Conservation (phyloP, 1,140 invertebrate species). For the Anastrepha obliqua region DNA sequence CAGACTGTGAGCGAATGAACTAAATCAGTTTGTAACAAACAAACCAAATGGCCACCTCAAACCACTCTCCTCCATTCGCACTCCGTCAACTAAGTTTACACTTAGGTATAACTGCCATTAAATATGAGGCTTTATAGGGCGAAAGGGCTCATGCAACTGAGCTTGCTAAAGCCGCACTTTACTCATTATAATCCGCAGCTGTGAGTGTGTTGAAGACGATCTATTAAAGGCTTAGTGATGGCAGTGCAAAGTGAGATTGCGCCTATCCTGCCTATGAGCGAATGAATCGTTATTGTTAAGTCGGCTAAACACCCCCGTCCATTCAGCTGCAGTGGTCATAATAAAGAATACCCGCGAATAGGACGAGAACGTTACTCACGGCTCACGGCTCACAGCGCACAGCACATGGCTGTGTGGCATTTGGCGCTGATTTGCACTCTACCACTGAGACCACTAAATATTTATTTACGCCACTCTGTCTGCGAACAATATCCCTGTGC, state of each 20-base stretch:
- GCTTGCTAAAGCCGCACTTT: background rate
- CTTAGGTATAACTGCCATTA: background rate
- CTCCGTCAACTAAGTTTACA: background rate
- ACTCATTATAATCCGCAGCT: constrained; percentile 26
- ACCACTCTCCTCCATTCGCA: background rate
- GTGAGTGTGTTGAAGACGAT: constrained; percentile 1
- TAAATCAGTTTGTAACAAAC: background rate
- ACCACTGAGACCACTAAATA: too few species aligned
- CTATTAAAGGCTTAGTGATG: background rate
- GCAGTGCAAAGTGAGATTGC: background rate
- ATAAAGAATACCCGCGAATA: background rate
- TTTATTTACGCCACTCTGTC: background rate
- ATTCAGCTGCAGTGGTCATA: background rate
- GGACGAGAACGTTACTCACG: background rate
- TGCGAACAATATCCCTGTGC: background rate
- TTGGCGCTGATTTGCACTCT: background rate
- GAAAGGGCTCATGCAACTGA: constrained; percentile 1
- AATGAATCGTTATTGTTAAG: background rate
- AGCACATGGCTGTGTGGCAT: background rate
- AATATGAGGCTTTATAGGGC: background rate
- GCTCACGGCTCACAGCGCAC: background rate
- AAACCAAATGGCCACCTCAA: background rate
- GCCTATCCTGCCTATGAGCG: background rate
- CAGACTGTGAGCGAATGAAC: too few species aligned
- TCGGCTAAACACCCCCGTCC: background rate